phyloP scores from a whole-genome alignment of 2,113 vertebrate species.

The Brachypteracias leptosomus region DNA sequence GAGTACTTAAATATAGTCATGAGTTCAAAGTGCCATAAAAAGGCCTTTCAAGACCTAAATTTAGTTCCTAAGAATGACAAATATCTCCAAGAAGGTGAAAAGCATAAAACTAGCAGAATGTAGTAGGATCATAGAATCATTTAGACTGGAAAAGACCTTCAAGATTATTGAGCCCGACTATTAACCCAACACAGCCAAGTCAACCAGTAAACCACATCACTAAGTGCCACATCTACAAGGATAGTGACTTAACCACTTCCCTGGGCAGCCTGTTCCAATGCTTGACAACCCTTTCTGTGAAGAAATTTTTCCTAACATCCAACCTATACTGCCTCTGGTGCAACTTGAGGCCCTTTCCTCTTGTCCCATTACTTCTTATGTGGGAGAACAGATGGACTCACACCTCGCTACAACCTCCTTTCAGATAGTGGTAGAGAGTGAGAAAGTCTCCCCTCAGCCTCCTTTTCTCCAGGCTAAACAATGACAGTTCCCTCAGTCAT shows the following conservation, averaged over 20 bases:
- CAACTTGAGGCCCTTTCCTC: too few relatives aligned
- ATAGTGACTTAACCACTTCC: neutral
- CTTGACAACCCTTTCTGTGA: too few relatives aligned
- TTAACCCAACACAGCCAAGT: neutral
- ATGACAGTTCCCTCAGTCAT: too few relatives aligned
- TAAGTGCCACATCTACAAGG: neutral
- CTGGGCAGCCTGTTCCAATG: too few relatives aligned
- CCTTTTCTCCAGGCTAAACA: too few relatives aligned
- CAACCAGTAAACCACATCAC: neutral
- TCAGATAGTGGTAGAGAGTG: too few relatives aligned
- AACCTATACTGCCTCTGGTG: too few relatives aligned
- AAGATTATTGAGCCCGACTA: neutral
- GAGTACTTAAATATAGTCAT: neutral
- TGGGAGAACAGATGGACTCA: too few relatives aligned
- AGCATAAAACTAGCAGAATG: neutral
- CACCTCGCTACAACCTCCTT: too few relatives aligned
- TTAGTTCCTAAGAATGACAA: neutral
- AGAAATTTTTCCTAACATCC: too few relatives aligned
- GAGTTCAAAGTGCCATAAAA: neutral
- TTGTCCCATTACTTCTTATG: too few relatives aligned
- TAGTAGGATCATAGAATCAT: neutral
- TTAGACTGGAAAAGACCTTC: neutral
- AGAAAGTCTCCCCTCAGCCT: too few relatives aligned
- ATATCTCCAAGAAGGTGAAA: neutral
- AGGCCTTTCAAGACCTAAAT: neutral